These are phyloP conservation scores for Drosophila basisetae DNA, from an alignment of 2,888 invertebrate genomes.

Conservation along the genomic window DNA sequence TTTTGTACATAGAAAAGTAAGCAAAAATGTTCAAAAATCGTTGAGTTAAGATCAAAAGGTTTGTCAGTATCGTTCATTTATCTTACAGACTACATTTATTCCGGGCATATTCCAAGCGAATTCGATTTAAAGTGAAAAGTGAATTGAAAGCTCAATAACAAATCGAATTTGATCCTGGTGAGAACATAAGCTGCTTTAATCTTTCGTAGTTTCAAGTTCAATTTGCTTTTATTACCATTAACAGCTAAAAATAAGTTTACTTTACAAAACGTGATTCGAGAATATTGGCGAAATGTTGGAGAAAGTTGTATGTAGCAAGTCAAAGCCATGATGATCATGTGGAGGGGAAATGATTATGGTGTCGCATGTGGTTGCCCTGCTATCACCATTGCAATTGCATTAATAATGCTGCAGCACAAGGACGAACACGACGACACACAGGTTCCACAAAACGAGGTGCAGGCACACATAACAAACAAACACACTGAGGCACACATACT, in stretches of 20 bases:
- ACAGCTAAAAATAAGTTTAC: neutral
- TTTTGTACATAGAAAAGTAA: neutral
- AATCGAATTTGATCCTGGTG: neutral
- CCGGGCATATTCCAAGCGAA: neutral
- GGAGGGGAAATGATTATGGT: conserved; percentile 48
- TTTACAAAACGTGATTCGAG: neutral
- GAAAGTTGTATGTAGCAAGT: conserved; percentile 28
- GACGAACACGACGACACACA: conserved; percentile 28
- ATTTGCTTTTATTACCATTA: neutral
- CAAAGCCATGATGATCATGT: conserved; percentile 14
- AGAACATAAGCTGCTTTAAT: neutral
- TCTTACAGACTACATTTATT: neutral
- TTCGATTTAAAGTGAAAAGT: neutral
- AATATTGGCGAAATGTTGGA: conserved; percentile 6
- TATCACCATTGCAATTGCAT: conserved; percentile 62
- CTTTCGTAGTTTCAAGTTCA: neutral
- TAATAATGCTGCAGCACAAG: conserved; percentile 62
- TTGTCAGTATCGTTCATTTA: neutral
- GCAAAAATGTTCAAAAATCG: neutral
- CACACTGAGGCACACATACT: neutral
- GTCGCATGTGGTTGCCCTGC: conserved; percentile 34
- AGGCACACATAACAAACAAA: conserved; percentile 1
- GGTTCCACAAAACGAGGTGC: conserved; percentile 15
- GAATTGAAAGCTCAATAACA: neutral
- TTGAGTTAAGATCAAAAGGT: neutral